These are phyloP conservation scores for Rhinella marina DNA, from an alignment of 2,797 vertebrate species.

Conservation along the genomic window DNA sequence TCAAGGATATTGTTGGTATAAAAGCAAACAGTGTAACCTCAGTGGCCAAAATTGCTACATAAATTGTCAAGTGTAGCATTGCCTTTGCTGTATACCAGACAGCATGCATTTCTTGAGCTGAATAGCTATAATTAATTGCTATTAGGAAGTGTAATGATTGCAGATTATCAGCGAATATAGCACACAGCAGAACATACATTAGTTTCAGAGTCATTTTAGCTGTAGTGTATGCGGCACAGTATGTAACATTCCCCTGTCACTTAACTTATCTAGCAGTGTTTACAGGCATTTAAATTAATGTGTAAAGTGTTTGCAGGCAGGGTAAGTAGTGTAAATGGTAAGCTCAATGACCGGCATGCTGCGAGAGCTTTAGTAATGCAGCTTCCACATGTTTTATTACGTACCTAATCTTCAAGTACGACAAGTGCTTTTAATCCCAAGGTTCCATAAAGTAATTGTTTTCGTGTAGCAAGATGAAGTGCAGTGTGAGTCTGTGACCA, in stretches of 20 bases:
- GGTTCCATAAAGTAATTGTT: slow-evolving; percentile 35
- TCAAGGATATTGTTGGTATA: background rate
- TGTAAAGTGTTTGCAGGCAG: slow-evolving; percentile 49
- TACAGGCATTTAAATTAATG: slow-evolving; percentile 47
- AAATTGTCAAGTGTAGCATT: background rate
- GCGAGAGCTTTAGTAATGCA: slow-evolving; percentile 37
- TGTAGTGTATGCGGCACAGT: slow-evolving; percentile 19
- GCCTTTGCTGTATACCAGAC: slow-evolving; percentile 8
- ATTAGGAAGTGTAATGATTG: slow-evolving; percentile 39
- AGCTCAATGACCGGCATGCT: slow-evolving; percentile 43
- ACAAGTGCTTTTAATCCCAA: slow-evolving; percentile 41
- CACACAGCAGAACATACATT: slow-evolving; percentile 26
- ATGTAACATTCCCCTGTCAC: slow-evolving; percentile 17
- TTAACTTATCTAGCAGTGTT: slow-evolving; percentile 47
- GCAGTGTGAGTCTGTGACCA: background rate
- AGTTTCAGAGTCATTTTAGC: slow-evolving; percentile 34
- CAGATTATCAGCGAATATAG: slow-evolving; percentile 33
- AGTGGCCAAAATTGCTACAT: background rate
- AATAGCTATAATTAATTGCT: slow-evolving; percentile 44
- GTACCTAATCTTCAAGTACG: slow-evolving; percentile 14
- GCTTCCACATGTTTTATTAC: slow-evolving; percentile 33
- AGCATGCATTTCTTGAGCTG: background rate
- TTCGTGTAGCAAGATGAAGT: slow-evolving; percentile 1
- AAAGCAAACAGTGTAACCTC: background rate
- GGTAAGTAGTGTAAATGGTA: slow-evolving; percentile 48